These are phyloP conservation scores for Drosophila miranda DNA, from an alignment of 1,140 invertebrate genomes.

Conservation along the genomic window DNA sequence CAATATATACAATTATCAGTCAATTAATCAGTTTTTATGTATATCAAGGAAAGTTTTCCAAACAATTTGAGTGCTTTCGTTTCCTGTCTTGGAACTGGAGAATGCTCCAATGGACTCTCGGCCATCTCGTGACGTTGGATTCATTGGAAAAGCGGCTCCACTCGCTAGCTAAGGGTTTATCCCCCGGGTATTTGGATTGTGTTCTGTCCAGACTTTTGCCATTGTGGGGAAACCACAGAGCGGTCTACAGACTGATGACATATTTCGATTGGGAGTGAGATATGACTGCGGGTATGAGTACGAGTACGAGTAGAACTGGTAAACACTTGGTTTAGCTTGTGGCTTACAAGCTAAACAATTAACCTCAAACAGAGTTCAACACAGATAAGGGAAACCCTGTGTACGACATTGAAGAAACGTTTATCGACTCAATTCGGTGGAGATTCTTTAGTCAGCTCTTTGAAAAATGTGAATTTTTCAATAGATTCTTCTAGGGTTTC, in stretches of 20 bases:
- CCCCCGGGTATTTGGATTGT: conserved; percentile 13
- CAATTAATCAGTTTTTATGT: conserved; percentile 11
- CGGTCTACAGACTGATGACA: not conserved
- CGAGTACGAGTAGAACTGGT: conserved; percentile 32
- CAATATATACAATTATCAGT: conserved; percentile 14
- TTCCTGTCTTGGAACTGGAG: conserved; percentile 14
- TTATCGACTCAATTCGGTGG: too few relatives aligned
- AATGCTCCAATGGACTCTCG: not conserved
- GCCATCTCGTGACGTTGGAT: not conserved
- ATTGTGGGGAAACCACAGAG: conserved; percentile 18
- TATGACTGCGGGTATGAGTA: conserved; percentile 6
- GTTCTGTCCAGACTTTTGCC: conserved; percentile 11
- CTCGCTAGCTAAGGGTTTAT: conserved; percentile 10
- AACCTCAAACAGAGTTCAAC: conserved; percentile 2
- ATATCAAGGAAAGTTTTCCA: conserved; percentile 35
- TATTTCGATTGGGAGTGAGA: conserved; percentile 13
- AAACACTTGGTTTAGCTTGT: conserved; percentile 18
- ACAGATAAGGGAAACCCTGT: conserved; percentile 11
- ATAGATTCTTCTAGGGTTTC: too few relatives aligned
- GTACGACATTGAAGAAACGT: not conserved
- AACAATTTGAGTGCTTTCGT: conserved; percentile 10
- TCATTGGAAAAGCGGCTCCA: not conserved
- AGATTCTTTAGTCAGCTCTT: too few relatives aligned
- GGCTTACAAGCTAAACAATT: not conserved
- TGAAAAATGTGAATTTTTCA: too few relatives aligned